These are phyloP conservation scores for Sterrhoptilus dennistouni DNA, from an alignment of 2,113 vertebrate genomes.

Conservation along the genomic window DNA sequence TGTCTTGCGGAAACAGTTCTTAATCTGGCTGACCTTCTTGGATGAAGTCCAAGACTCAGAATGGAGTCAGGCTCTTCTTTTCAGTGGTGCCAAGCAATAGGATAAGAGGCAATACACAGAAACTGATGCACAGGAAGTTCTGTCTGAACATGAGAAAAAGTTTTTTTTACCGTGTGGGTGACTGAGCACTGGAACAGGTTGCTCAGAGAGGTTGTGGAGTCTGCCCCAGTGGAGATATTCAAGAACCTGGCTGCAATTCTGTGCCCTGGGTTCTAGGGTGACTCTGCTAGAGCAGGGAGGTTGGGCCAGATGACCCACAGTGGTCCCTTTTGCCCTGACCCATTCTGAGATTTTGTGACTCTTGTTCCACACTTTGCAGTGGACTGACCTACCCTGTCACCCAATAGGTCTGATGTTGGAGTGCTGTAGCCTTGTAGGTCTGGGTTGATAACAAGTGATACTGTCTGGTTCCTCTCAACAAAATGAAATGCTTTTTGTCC, in stretches of 20 bases:
- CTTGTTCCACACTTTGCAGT: not conserved
- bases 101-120: not conserved
- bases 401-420: fast-evolving
- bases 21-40: not conserved
- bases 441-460: not conserved
- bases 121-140: not conserved
- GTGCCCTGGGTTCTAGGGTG: not conserved
- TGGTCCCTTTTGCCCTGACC: not conserved
- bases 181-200: not conserved
- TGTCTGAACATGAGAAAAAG: not conserved
- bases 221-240: not conserved
- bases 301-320: not conserved
- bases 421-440: not conserved
- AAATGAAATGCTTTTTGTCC: not conserved
- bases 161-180: fast-evolving
- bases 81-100: not conserved
- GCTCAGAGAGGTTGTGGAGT: not conserved
- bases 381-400: fast-evolving
- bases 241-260: not conserved
- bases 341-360: not conserved
- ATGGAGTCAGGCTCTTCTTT: not conserved
- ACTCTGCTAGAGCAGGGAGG: not conserved
- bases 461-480: not conserved
- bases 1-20: not conserved
- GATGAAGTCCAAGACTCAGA: not conserved